These are phyloP conservation scores for Amazona guildingii DNA, from an alignment of 2,113 vertebrate species.

Conservation along the genomic window DNA sequence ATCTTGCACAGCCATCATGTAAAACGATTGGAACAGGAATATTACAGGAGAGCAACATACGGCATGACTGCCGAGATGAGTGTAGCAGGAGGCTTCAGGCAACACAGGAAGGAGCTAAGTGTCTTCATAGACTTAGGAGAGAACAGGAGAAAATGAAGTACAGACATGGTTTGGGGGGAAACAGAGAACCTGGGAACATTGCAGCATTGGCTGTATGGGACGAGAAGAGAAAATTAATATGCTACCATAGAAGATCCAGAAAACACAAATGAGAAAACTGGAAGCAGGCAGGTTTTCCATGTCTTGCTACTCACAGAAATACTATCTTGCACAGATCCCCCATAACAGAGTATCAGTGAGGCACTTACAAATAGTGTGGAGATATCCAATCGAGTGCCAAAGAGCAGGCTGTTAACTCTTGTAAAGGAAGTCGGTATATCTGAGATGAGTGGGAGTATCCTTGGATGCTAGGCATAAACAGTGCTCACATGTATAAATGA, in stretches of 20 bases:
- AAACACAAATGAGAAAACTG: background rate
- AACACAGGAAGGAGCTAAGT: background rate
- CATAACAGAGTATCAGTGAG: background rate
- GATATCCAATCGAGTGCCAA: background rate
- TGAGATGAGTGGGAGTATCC: background rate
- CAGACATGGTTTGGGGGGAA: rapidly evolving
- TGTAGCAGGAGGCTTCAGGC: background rate
- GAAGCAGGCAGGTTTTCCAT: background rate
- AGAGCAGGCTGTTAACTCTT: background rate
- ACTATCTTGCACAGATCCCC: rapidly evolving
- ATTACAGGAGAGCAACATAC: background rate
- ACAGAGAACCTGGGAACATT: background rate
- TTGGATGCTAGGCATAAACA: background rate
- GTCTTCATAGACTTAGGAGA: background rate
- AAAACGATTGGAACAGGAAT: background rate
- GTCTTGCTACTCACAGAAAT: background rate
- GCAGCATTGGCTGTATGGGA: background rate
- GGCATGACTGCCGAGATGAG: background rate
- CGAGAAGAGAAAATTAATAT: background rate
- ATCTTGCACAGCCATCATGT: background rate
- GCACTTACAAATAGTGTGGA: background rate
- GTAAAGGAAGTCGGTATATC: background rate
- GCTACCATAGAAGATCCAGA: background rate
- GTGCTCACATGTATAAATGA: background rate
- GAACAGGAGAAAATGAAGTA: background rate